Base-by-base conservation (phyloP, 92 coral and sea anemone species). In the Porites evermanni region DNA sequence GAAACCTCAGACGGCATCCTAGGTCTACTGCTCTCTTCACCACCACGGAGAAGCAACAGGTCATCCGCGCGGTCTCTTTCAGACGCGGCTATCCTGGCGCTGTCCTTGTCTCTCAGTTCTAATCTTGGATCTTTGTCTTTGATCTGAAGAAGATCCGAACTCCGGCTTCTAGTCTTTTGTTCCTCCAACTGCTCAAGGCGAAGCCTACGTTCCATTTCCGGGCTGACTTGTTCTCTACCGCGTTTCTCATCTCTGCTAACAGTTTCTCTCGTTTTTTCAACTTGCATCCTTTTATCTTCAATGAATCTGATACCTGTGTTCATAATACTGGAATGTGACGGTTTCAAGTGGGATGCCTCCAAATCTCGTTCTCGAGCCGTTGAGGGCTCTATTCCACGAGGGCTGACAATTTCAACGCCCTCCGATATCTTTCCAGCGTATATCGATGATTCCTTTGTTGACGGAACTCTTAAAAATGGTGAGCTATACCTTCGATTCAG, bases 121-220 rank as follows among this genome's bases (percentile, higher is more conserved):
- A 38, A 64, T 64, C 80, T 83, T 64, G 87, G 63, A 21, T 95
- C 98, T 86, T 93, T 94, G 29, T 95, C 98, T 66, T 94, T 94
- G 38, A 91, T 85, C 64, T 89, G 84, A 56, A 89, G 54, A 58
- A 90, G 89, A 67, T 94, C 98, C 17, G 91, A 71, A 67, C 88
- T 87, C 70, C 92, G 86, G 26, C 93, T 82, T 84, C 94, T 88
- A 60, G 94, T 90, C 86, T 77, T 87, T 65, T 86, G 89, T 53
- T 95, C 93, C 60, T 86, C 83, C 54, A 81, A 51, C 68, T 93
- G 94, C 56, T 89, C 89, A 16, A 78, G 70, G 63, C 95, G 94
- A 68, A 79, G 78, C 70, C 84, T 87, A 26, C 71, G 80, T 52
- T 92, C 94, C 67, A 81, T 85, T 26, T 88, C 87, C 65, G 92